Conservation (phyloP, 2,888 invertebrate species). For the Nebria salina region DNA sequence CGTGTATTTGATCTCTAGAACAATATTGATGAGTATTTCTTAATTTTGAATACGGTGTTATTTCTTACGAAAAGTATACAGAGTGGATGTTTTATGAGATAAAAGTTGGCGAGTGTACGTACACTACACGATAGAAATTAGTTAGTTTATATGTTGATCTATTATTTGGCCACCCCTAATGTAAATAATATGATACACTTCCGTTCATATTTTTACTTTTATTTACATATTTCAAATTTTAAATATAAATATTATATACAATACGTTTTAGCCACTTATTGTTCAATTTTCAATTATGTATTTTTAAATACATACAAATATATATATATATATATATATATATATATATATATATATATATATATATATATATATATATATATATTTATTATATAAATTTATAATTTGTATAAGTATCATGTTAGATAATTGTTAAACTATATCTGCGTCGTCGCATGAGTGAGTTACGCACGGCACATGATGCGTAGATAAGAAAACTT, state of each 20-base stretch:
- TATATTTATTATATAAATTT: conserved; percentile 41
- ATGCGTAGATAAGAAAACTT: background rate
- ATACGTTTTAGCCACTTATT: background rate
- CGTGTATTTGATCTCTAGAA: too few relatives aligned
- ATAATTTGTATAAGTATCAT: conserved; percentile 24
- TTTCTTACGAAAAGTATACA: background rate
- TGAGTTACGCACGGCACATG: background rate
- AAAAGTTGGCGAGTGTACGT: background rate
- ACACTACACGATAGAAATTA: background rate
- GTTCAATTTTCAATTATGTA: conserved; percentile 12
- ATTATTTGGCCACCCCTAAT: background rate
- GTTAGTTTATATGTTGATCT: background rate
- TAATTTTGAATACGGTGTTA: too few relatives aligned
- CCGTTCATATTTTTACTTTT: background rate
- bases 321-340: conserved; percentile 32
- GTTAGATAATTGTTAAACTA: conserved; percentile 1
- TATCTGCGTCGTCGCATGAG: background rate
- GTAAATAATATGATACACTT: background rate
- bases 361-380: conserved; percentile 30
- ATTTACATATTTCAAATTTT: background rate
- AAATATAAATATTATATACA: background rate
- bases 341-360: conserved; percentile 42
- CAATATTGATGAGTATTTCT: too few relatives aligned
- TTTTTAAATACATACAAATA: conserved; percentile 9
- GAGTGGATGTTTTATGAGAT: background rate